Percentiles rank a stretch among this genome's conserved stretches.
These are phyloP conservation scores for Eupleurogrammus muticus DNA, from an alignment of 2,797 vertebrate genomes.

Conservation along the genomic window DNA sequence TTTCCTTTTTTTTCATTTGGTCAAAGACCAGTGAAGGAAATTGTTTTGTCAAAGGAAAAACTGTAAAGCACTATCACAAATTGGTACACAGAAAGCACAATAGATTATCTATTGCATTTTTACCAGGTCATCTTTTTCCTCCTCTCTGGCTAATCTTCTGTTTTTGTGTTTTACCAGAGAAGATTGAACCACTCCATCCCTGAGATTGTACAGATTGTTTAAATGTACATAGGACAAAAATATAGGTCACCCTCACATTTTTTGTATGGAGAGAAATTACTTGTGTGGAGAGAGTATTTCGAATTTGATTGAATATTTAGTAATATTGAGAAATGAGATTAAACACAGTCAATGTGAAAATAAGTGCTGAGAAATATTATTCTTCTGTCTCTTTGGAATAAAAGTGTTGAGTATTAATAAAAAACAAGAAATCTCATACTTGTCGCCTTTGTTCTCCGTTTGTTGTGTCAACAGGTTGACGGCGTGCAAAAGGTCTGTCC, in stretches of 20 bases:
- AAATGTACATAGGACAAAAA: conserved; percentile 83
- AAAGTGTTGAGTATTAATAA: conserved; percentile 90
- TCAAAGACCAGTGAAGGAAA: conserved; percentile 39
- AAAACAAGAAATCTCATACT: conserved; percentile 78
- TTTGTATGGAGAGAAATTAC: conserved; percentile 86
- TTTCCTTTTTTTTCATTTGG: conserved; percentile 51
- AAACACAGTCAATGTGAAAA: conserved; percentile 85
- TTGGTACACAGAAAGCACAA: conserved; percentile 76
- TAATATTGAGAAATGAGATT: conserved; percentile 84
- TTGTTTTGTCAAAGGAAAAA: conserved; percentile 50
- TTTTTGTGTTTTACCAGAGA: conserved; percentile 75
- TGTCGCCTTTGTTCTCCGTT: conserved; percentile 2
- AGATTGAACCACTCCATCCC: conserved; percentile 57
- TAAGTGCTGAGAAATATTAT: conserved; percentile 89
- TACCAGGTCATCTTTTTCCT: conserved; percentile 54
- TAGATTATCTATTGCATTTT: conserved; percentile 62
- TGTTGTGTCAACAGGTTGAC: background rate
- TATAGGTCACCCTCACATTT: conserved; percentile 79
- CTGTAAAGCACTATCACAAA: conserved; percentile 45
- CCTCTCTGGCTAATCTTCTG: conserved; percentile 67
- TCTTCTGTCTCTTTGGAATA: conserved; percentile 90
- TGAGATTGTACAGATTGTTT: conserved; percentile 87
- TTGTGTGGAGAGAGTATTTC: conserved; percentile 86
- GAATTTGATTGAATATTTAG: conserved; percentile 87
- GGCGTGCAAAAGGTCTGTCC: background rate